Base-by-base conservation (phyloP, 1,140 invertebrate species). In the Monomorium pharaonis region DNA sequence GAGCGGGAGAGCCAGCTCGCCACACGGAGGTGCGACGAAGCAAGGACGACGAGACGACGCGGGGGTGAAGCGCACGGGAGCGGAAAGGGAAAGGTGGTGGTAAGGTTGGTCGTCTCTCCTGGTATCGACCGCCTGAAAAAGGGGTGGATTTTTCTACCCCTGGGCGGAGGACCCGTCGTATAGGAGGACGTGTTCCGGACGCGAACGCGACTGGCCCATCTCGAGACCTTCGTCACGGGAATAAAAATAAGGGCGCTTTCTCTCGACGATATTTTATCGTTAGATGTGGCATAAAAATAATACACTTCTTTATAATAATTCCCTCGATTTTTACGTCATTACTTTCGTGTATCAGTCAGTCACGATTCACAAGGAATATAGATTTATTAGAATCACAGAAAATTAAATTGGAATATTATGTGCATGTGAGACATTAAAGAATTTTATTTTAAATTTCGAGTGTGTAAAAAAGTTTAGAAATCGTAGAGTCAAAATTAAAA, bases 51-150 rank as follows among this genome's bases (percentile, higher is more conserved):
- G 89, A 85, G 42, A 24, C 89, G 89, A 65, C 63, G n/a, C n/a
- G 54, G 51, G 67, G 84, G 72, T 86, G 89, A 88, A 89, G 89
- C 85, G 91, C 67, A 83, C 77, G 86, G 86, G 87, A 84, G 90
- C 84, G 87, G 90, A 91, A 87, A 90, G 86, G 86, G 86, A 88
- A 54, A 90, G 85, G 91, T 89, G 85, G 88, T 86, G 90, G 89
- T 83, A 91, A 89, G 85, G 89, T 84, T 83, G 89, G 90, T 90
- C 91, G 92, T 94, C n/a, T n/a, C n/a, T n/a, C 92, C 92, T 92
- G 89, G 91, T 94, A 94, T 94, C 94, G 94, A 94, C 93, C 93
- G 93, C 87, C 90, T 90, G 90, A 89, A 92, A 93, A 93, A 94
- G 94, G 93, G 93, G 92, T 93, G 93, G 93, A 94, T 94, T 94